A percentile compares a stretch with the other conserved stretches of the same genome.
Evolutionary conservation across 2,888 invertebrate genomes (phyloP).

Genomic region (Ptychoptera albimana): DNA sequence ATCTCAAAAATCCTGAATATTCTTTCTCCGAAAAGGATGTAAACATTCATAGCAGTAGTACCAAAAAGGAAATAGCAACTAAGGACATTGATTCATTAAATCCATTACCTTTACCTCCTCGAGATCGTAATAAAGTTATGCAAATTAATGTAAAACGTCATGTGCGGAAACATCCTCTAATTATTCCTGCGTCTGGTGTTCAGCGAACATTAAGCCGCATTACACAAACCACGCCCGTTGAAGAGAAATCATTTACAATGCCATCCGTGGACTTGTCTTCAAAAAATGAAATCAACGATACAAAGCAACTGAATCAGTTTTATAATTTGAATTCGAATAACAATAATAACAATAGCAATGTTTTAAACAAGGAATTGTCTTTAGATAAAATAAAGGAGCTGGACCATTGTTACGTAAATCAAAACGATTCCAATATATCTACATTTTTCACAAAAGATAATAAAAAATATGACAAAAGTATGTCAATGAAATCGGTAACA

Average conservation of each 20-base stretch:
- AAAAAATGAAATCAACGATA: no score
- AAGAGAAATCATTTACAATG: slow-evolving; percentile 14
- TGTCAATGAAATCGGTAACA: slow-evolving; percentile 6
- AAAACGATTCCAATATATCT: background rate
- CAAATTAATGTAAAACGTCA: slow-evolving; percentile 49
- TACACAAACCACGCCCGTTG: slow-evolving; percentile 29
- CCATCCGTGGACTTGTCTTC: no score
- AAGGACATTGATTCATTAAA: slow-evolving; percentile 26
- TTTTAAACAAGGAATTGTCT: no score
- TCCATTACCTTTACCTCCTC: slow-evolving; percentile 63
- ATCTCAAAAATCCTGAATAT: slow-evolving; percentile 24
- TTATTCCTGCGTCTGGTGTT: slow-evolving; percentile 50
- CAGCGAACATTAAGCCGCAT: slow-evolving; percentile 46
- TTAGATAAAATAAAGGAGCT: slow-evolving; percentile 1
- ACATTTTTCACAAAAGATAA: background rate
- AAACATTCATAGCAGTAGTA: slow-evolving; percentile 3
- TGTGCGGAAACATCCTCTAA: slow-evolving; percentile 65
- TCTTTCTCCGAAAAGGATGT: slow-evolving; percentile 19
- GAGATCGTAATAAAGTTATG: slow-evolving; percentile 49
- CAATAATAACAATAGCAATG: no score
- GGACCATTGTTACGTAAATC: slow-evolving; percentile 3
- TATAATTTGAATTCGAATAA: no score
- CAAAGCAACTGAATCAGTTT: no score
- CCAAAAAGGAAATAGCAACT: slow-evolving; percentile 2
- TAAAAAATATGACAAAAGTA: background rate